Conservation (phyloP, 1,140 invertebrate species). For the Panonychus citri region DNA sequence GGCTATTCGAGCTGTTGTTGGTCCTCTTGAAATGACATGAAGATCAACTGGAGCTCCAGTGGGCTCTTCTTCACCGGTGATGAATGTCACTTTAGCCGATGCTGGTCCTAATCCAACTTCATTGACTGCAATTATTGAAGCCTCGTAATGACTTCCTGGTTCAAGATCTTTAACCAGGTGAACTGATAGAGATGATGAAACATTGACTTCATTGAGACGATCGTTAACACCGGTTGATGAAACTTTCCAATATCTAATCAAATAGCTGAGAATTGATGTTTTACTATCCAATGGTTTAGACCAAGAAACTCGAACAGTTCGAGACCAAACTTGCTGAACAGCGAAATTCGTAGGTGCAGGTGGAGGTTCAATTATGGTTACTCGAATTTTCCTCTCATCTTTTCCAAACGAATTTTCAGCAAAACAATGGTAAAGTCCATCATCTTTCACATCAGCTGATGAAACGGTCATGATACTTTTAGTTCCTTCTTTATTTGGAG, state of each 20-base stretch:
- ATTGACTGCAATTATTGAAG: slow-evolving; percentile 77
- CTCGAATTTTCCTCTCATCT: slow-evolving; percentile 67
- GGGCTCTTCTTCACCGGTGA: slow-evolving; percentile 62
- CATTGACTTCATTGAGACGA: slow-evolving; percentile 3
- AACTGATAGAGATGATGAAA: not conserved
- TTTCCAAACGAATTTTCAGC: slow-evolving; percentile 68
- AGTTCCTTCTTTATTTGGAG: slow-evolving; percentile 12
- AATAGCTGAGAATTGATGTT: slow-evolving; percentile 25
- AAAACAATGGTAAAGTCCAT: slow-evolving; percentile 61
- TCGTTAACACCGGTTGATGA: not conserved
- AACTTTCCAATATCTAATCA: slow-evolving; percentile 18
- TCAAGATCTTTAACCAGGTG: slow-evolving; percentile 27
- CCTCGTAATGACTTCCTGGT: slow-evolving; percentile 77
- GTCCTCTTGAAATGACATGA: slow-evolving; percentile 13
- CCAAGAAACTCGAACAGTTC: slow-evolving; percentile 24
- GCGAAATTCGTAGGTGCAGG: slow-evolving; percentile 23
- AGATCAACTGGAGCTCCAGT: slow-evolving; percentile 8
- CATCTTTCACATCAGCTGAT: slow-evolving; percentile 60
- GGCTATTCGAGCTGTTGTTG: slow-evolving; percentile 14
- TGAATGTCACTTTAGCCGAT: slow-evolving; percentile 69
- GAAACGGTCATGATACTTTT: slow-evolving; percentile 43
- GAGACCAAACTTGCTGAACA: slow-evolving; percentile 20
- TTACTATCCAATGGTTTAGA: slow-evolving; percentile 27
- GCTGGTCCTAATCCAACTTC: slow-evolving; percentile 72
- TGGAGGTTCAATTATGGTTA: slow-evolving; percentile 50